Evolutionary conservation across 2,888 invertebrate species (phyloP), one percentile per base, ranked within the genome.

Genomic region (Craniophora ligustri): DNA sequence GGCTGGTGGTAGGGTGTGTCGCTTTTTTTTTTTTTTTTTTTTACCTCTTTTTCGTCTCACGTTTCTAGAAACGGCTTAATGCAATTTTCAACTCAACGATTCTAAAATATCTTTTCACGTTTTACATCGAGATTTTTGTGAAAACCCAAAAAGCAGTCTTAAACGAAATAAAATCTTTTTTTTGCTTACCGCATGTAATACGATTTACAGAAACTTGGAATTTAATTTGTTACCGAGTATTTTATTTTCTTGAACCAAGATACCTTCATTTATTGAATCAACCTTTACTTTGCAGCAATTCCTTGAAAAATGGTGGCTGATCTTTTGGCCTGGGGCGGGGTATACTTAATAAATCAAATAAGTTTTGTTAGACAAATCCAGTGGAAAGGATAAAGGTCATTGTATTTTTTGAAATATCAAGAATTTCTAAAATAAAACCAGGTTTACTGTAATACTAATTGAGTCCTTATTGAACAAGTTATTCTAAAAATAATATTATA

Each of bases 211-310:
- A 51, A 71, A 56, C 41, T 51, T 56, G 23, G 32, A 72, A 68
- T 72, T 63, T 60, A 68, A 72, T 72, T 61, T 68, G 53, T 40
- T 54, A 36, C 28, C 11, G 39, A 18, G 68, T 46, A 72, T 72
- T 72, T 72, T 72, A 59, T 66, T 72, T 68, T 66, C 42, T 67
- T 35, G 36, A 49, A 54, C 40, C 51, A 49, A 59, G 54, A 58
- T 44, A 66, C 57, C 59, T 40, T 71, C 62, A 71, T 72, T 72
- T 58, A 72, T 72, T 65, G 66, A 72, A 72, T 72, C 53, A 72
- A 57, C 57, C 64, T 42, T 70, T 57, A 55, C 65, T 71, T 67
- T 61, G 35, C 41, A 40, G 32, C 31, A 39, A 58, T 60, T 53
- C 48, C 42, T 53, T 51, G 41, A 11, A 44, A 51, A 65, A 57